Base-by-base conservation (phyloP, 2,888 invertebrate genomes). In the Nomada hirtipes region DNA sequence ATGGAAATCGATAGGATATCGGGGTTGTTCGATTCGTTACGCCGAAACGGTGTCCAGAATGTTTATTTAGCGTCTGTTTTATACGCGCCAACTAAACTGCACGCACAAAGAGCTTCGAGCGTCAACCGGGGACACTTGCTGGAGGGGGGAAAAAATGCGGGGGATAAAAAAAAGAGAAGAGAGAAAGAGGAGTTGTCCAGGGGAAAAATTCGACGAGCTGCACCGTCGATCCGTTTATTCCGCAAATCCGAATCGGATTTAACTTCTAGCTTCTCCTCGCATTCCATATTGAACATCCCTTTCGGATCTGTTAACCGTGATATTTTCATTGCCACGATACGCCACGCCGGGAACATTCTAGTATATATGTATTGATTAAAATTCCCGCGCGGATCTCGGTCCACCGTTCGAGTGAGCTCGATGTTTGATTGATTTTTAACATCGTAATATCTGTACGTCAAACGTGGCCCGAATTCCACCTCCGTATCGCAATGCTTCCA, bases 41-140 rank as follows among this genome's bases (percentile, higher is more conserved):
- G 80, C 65, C 36, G 36, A 78, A 74, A 65, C 85, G 68, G 76
- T 82, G 78, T 68, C 78, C 69, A 79, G 80, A 79, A 78, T 88
- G 85, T 88, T 88, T 88, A 88, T 88, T 88, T 79, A 88, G 85
- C 88, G 78, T 61, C 76, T 36, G 86, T 85, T 87, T 86, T 88
- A 82, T 82, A 79, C 79, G 81, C 82, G 83, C 80, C 70, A 55
- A 74, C 85, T 83, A 86, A 84, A 84, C 84, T 87, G 79, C 78
- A 75, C 64, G 81, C 71, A 79, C 76, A 67, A 64, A 77, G 64
- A 55, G 44, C 67, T 65, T 60, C 57, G 60, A 52, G 64, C 70
- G 36, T 82, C 67, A 55, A 75, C 59, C 70, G 47, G 77, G 83
- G 76, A 87, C 76, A 79, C 84, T 79, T 84, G 73, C 52, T 61